Evolutionary conservation across 2,113 vertebrate species (phyloP), one percentile per base, ranked within the genome.

Genomic region (Syrmaticus mikado): DNA sequence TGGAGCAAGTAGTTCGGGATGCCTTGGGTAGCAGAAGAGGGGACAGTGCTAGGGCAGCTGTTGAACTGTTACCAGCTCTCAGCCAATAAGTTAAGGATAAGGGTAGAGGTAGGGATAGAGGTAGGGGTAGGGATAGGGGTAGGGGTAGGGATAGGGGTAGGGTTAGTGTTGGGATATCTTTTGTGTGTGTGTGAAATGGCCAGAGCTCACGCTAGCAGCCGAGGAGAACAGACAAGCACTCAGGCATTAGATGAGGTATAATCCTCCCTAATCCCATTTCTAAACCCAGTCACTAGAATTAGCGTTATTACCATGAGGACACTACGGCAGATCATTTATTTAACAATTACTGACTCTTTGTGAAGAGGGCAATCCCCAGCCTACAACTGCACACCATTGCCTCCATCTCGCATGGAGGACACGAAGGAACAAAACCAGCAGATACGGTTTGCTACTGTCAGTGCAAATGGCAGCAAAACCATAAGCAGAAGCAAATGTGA

Each of bases 281-380:
- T 80, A 89, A 93, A 38, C 25, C 80, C 95, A 92, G 85, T 93
- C 32, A 92, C 91, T 93, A 97, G 95, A 95, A 97, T 94, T 96
- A 96, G 71, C 73, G 86, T 93, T 97, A 95, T 96, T 94, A 90
- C 70, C 89, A 92, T 91, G 92, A 52, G 85, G 82, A 81, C 89
- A 72, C 90, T 92, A 96, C 94, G 88, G 93, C 83, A 68, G 95
- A 92, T 96, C 88, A 97, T 96, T 97, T 95, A 94, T 97, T 94
- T 93, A 90, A 92, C 79, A 90, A 94, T 96, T 91, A 92, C 65
- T 32, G 76, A 38, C 60, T 73, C 67, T 83, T 65, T 36, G 60
- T 28, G 87, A 32, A 80, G 68, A 27, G 34, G 43, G 28, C 14
- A 48, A 70, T 30, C 1, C 9, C 38, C 2, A 38, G 50, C 46